Base-by-base conservation (phyloP, 2,797 vertebrate species). In the Euphonia xanthogaster region DNA sequence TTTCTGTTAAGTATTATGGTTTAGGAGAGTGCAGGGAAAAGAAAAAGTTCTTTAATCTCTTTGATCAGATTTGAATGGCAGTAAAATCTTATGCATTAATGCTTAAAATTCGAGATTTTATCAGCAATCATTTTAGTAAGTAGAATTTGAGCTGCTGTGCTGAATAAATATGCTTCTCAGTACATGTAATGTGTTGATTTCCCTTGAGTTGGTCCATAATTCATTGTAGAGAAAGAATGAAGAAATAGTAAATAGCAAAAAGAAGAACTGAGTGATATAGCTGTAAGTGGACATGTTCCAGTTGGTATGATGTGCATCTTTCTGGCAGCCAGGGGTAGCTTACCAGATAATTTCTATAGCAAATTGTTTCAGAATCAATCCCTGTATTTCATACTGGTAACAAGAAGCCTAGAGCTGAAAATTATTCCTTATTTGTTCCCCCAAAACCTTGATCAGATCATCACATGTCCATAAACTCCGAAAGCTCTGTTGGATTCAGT, bases 101-200 rank as follows among this genome's bases (percentile, higher is more conserved):
- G 83, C 93, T 97, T 96, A 95, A 96, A 97, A 96, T 95, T 91
- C 87, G 53, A 96, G 90, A 96, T 97, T 93, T 97, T 96, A 97
- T 97, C 96, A 92, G 79, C 94, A 83, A n/a, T 91, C 70, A 85
- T 93, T 96, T 97, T 81, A 88, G 89, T 90, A 90, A 94, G 72
- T 76, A 94, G 85, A 94, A 85, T 54, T 88, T 83, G 55, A 68
- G 86, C 65, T 93, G 78, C 75, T 62, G 30, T 91, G 55, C 91
- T 88, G 93, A 97, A 94, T 95, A 96, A 96, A 96, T 96, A 93
- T 39, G 22, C 35, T 93, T 71, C 75, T 89, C 84, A 85, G 85
- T 85, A 86, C 8, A 7, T 81, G 62, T 78, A 94, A 92, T 85
- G 40, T 83, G 71, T 62, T 92, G 67, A 87, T 90, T 94, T 95